These are phyloP conservation scores for Sus cebifrons DNA, from an alignment of 2,797 vertebrate species.

Conservation along the genomic window DNA sequence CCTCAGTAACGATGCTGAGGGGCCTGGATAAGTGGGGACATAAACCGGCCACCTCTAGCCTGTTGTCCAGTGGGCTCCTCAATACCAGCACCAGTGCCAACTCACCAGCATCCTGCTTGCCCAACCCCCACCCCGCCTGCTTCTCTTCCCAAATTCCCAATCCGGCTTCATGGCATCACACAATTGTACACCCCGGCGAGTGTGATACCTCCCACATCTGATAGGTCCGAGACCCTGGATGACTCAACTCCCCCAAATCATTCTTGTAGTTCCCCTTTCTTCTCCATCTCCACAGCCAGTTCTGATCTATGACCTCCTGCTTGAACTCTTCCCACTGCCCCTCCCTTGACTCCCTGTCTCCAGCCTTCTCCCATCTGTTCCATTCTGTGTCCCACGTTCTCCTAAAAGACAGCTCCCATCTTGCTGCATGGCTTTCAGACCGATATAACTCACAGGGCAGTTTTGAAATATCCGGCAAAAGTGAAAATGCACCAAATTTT, in stretches of 20 bases:
- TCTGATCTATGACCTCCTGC: background rate
- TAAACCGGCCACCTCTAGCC: background rate
- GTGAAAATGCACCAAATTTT: background rate
- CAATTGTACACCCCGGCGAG: background rate
- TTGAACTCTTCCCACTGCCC: background rate
- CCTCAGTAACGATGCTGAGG: background rate
- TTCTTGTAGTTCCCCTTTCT: background rate
- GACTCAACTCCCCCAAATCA: background rate
- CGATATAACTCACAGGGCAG: background rate
- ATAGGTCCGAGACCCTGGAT: no score
- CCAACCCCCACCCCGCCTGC: background rate
- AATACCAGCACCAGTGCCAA: background rate
- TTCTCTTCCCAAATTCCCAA: background rate
- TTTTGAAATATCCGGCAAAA: background rate
- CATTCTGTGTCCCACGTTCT: accelerated
- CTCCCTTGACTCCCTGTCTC: background rate
- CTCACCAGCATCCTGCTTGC: background rate
- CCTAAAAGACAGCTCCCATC: background rate
- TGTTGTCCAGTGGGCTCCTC: background rate
- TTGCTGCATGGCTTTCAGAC: background rate
- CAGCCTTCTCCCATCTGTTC: background rate
- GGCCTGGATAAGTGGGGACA: no score
- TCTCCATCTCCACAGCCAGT: background rate
- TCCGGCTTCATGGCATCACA: background rate
- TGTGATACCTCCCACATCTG: background rate